phyloP scores from a whole-genome alignment of 2,888 invertebrate species.

The Arge pagana region DNA sequence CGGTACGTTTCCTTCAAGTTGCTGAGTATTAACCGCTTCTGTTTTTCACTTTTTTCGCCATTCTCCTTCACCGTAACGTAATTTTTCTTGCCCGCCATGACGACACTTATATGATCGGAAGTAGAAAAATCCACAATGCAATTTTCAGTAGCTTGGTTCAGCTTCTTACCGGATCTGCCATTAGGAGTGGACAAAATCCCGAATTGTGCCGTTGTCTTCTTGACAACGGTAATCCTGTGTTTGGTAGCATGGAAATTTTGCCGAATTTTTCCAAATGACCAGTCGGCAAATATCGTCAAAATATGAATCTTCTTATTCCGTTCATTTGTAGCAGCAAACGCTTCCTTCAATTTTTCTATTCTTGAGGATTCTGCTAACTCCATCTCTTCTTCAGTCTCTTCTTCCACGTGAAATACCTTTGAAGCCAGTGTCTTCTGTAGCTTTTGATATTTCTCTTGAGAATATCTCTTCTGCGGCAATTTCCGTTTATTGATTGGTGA shows the following conservation, averaged over 20 bases:
- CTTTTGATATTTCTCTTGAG: background rate
- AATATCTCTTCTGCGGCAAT: background rate
- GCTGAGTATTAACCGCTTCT: constrained; percentile 25
- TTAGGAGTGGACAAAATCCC: constrained; percentile 4
- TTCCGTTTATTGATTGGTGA: constrained; percentile 1
- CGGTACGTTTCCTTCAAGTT: constrained; percentile 23
- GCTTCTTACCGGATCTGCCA: background rate
- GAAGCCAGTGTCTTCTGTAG: constrained; percentile 9
- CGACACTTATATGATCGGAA: constrained; percentile 16
- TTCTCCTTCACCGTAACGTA: constrained; percentile 21
- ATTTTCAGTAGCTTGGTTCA: constrained; percentile 1
- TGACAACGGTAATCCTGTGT: constrained; percentile 1
- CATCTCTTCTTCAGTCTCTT: background rate
- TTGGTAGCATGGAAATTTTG: constrained; percentile 2
- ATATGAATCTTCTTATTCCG: constrained; percentile 1
- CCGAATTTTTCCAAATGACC: background rate
- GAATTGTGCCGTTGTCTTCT: background rate
- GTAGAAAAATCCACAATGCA: constrained; percentile 20
- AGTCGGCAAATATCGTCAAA: background rate
- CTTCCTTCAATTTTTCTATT: background rate
- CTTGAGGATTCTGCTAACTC: background rate
- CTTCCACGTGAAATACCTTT: constrained; percentile 6
- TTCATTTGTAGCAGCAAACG: background rate
- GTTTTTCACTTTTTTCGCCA: constrained; percentile 13
- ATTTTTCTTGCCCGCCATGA: constrained; percentile 28